phyloP scores from a whole-genome alignment of 2,797 vertebrate species.

The Perodicticus potto region DNA sequence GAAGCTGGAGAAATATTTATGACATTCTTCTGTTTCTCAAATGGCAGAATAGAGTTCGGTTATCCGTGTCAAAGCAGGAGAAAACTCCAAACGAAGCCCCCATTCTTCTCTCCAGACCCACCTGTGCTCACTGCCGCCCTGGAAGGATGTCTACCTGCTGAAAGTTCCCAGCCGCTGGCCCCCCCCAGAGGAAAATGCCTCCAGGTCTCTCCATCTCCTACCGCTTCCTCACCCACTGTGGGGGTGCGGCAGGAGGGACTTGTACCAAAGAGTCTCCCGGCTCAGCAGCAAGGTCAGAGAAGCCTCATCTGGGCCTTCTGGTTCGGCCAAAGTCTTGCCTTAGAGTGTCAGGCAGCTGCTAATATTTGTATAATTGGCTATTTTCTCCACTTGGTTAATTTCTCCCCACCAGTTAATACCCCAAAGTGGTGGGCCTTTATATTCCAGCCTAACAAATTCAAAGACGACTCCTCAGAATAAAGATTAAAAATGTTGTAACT shows the following conservation, averaged over 20 bases:
- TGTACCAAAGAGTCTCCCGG: background rate
- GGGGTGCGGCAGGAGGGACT: background rate
- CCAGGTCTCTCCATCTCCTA: background rate
- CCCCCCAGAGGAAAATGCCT: background rate
- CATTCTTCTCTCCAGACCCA: background rate
- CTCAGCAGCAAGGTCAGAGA: no score
- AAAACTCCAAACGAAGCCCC: background rate
- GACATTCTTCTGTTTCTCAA: background rate
- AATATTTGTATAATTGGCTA: background rate
- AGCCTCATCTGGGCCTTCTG: background rate
- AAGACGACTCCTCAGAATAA: background rate
- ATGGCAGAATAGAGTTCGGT: background rate
- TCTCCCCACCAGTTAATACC: background rate
- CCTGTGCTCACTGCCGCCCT: background rate
- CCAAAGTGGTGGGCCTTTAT: background rate
- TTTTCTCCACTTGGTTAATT: background rate
- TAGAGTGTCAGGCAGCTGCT: background rate
- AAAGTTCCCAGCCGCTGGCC: background rate
- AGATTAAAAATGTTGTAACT: background rate
- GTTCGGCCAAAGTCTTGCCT: background rate
- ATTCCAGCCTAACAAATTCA: background rate
- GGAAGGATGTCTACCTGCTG: background rate
- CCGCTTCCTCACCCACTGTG: background rate
- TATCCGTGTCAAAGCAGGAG: background rate
- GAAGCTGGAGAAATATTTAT: background rate